Evolutionary conservation across 2,888 invertebrate species (phyloP).

Genomic region (Lathronympha strigana): DNA sequence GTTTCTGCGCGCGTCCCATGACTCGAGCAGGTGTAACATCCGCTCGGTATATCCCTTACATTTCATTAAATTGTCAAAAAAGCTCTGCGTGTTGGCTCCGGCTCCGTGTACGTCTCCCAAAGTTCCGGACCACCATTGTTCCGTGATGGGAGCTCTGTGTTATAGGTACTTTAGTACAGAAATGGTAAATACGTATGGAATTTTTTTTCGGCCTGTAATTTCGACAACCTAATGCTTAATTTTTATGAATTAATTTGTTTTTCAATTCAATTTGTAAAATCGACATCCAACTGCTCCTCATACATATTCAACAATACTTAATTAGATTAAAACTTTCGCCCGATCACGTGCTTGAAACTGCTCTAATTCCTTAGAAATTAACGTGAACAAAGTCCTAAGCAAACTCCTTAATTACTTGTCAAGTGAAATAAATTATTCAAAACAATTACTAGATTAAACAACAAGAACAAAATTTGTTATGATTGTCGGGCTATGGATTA

Average conservation of each 20-base stretch:
- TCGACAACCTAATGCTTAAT: neutral
- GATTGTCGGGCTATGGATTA: slow-evolving; percentile 10
- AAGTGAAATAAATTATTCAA: slow-evolving; percentile 73
- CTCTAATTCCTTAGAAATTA: slow-evolving; percentile 65
- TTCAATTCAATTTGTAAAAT: slow-evolving; percentile 33
- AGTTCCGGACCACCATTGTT: too few species aligned
- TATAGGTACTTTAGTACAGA: too few species aligned
- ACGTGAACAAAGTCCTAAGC: slow-evolving; percentile 63
- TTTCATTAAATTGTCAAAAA: too few species aligned
- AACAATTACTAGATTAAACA: slow-evolving; percentile 68
- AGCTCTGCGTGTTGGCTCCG: too few species aligned
- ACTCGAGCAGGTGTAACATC: too few species aligned
- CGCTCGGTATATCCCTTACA: too few species aligned
- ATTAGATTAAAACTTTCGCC: slow-evolving; percentile 64
- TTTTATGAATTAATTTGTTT: slow-evolving; percentile 17
- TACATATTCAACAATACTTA: slow-evolving; percentile 64
- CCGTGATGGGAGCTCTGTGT: neutral
- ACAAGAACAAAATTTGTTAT: slow-evolving; percentile 50
- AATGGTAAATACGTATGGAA: too few species aligned
- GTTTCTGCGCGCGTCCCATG: too few species aligned
- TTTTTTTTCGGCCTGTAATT: neutral
- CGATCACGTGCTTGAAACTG: slow-evolving; percentile 63
- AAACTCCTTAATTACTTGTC: slow-evolving; percentile 72
- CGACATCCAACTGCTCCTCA: slow-evolving; percentile 48
- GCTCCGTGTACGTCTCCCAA: too few species aligned